A percentile compares a stretch with the other conserved stretches of the same genome.
Evolutionary conservation across 2,113 vertebrate genomes (phyloP).

Genomic region (Atractosteus spatula): DNA sequence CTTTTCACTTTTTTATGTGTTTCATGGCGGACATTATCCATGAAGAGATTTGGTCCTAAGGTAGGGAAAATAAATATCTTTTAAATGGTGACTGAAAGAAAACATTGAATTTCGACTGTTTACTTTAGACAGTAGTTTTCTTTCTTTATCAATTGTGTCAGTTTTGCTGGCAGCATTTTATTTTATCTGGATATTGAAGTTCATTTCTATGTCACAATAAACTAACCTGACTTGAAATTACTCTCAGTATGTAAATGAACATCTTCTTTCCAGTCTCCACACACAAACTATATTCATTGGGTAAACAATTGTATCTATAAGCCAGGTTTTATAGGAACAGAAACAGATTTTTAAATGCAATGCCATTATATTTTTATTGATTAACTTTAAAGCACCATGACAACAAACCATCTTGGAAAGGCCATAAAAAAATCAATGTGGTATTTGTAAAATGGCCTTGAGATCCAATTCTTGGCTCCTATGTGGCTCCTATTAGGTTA

Average conservation of each 20-base stretch:
- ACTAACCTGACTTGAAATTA: not conserved
- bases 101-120: no score
- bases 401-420: conserved; percentile 15
- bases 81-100: no score
- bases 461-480: not conserved
- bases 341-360: conserved; percentile 1
- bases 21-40: conserved; percentile 16
- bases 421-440: conserved; percentile 9
- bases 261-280: not conserved
- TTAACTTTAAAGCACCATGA: conserved; percentile 25
- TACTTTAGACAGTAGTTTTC: no score
- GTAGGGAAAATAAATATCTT: conserved; percentile 36
- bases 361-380: conserved; percentile 15
- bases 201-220: not conserved
- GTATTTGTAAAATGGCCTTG: conserved; percentile 6
- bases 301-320: conserved; percentile 11
- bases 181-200: not conserved
- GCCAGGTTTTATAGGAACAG: conserved; percentile 4
- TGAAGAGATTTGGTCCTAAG: conserved; percentile 60
- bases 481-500: no score
- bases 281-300: not conserved
- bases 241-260: not conserved
- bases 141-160: not conserved
- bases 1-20: conserved; percentile 19
- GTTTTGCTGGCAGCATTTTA: not conserved